These are phyloP conservation scores for Brachyistius frenatus DNA, from an alignment of 2,113 vertebrate species.

Conservation along the genomic window DNA sequence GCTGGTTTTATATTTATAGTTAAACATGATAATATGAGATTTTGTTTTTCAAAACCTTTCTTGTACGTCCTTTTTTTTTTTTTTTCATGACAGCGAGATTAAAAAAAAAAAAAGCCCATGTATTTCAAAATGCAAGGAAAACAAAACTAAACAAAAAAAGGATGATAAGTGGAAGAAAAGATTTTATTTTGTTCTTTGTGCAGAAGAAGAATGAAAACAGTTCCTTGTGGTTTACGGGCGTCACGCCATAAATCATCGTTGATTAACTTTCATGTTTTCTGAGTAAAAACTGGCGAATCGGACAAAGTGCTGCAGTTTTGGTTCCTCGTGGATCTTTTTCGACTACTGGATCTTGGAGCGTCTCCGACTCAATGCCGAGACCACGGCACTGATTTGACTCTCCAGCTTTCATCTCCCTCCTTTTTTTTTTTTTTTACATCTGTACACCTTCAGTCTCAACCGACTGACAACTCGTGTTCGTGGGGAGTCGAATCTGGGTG, in stretches of 20 bases:
- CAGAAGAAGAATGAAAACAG: slow-evolving; percentile 36
- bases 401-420: slow-evolving; percentile 26
- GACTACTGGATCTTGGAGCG: slow-evolving; percentile 14
- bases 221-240: slow-evolving; percentile 62
- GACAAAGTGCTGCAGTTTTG: slow-evolving; percentile 29
- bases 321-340: slow-evolving; percentile 5
- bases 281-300: slow-evolving; percentile 37
- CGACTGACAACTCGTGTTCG: slow-evolving; percentile 33
- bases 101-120: slow-evolving; percentile 27
- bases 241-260: slow-evolving; percentile 50
- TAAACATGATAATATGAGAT: slow-evolving; percentile 12
- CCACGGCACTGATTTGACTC: slow-evolving; percentile 39
- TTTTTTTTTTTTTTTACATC: slow-evolving; percentile 1
- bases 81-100: slow-evolving; percentile 8
- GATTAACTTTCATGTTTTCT: slow-evolving; percentile 38
- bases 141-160: slow-evolving; percentile 10
- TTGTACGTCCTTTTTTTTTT: slow-evolving; percentile 14
- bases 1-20: slow-evolving; percentile 45
- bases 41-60: slow-evolving; percentile 4
- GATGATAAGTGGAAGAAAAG: slow-evolving; percentile 22
- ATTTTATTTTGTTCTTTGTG: slow-evolving; percentile 34
- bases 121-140: slow-evolving; percentile 54
- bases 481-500: slow-evolving; percentile 16
- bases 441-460: slow-evolving; percentile 41
- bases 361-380: slow-evolving; percentile 30